A percentile compares a stretch with the other conserved stretches of the same genome.
phyloP scores from a whole-genome alignment of 2,113 vertebrate species.

The Lampris megalopsis region DNA sequence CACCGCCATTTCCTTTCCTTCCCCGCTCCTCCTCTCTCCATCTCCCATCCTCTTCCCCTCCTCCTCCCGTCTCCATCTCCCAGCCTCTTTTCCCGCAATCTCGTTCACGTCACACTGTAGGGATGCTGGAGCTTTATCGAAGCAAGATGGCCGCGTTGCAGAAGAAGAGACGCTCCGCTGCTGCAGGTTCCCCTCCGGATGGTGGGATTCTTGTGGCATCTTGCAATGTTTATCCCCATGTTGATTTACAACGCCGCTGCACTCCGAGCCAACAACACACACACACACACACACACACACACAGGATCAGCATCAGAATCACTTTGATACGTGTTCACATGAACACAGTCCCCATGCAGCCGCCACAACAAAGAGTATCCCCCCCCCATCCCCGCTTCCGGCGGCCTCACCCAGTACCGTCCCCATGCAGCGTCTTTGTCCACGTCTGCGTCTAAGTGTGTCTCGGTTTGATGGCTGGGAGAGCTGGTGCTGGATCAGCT shows the following conservation, averaged over 20 bases:
- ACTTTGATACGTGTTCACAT: not conserved
- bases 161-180: conserved; percentile 1
- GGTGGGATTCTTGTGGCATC: conserved; percentile 4
- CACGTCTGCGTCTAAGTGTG: too few relatives aligned
- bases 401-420: too few relatives aligned
- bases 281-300: not conserved
- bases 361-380: too few relatives aligned
- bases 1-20: too few relatives aligned
- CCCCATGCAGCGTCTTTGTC: too few relatives aligned
- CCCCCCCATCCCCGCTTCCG: too few relatives aligned
- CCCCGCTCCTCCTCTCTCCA: too few relatives aligned
- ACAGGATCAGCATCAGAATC: not conserved
- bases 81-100: conserved; percentile 5
- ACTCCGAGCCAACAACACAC: not conserved
- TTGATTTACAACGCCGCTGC: not conserved
- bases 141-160: conserved; percentile 25
- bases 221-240: conserved; percentile 8
- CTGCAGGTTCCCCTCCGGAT: not conserved
- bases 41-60: not conserved
- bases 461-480: too few relatives aligned
- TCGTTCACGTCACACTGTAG: not conserved
- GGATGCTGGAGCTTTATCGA: conserved; percentile 11
- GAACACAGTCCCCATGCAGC: not conserved
- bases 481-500: too few relatives aligned
- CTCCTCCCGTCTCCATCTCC: not conserved